phyloP scores from a whole-genome alignment of 2,797 vertebrate species.

The Thunnus albacares region DNA sequence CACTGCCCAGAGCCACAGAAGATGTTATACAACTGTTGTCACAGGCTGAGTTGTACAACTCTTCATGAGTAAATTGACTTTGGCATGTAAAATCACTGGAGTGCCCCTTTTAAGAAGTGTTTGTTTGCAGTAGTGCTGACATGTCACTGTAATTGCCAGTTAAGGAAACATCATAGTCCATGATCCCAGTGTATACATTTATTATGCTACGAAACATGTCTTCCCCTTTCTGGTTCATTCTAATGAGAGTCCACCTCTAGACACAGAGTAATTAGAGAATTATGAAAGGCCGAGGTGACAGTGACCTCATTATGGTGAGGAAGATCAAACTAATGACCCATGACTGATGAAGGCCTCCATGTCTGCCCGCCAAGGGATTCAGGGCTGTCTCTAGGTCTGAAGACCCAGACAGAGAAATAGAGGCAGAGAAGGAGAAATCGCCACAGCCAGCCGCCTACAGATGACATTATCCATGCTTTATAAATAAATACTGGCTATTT shows the following conservation, averaged over 20 bases:
- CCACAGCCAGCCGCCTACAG: conserved; percentile 21
- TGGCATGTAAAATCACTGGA: neutral
- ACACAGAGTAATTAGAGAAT: conserved; percentile 78
- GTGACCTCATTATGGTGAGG: conserved; percentile 79
- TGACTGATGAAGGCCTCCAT: conserved; percentile 78
- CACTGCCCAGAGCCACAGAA: neutral
- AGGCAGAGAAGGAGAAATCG: conserved; percentile 1
- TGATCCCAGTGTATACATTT: conserved; percentile 11
- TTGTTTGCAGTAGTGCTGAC: neutral
- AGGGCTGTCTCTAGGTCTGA: conserved; percentile 30
- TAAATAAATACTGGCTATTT: conserved; percentile 47
- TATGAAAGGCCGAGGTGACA: conserved; percentile 78
- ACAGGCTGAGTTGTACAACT: neutral
- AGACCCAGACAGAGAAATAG: conserved; percentile 17
- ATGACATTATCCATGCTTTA: conserved; percentile 50
- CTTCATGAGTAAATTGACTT: neutral
- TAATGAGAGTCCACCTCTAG: conserved; percentile 63
- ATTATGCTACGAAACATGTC: conserved; percentile 16
- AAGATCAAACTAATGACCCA: conserved; percentile 79
- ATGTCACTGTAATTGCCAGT: neutral
- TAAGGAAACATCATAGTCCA: conserved; percentile 26
- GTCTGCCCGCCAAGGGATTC: conserved; percentile 28
- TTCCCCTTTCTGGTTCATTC: conserved; percentile 8
- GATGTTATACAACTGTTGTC: neutral
- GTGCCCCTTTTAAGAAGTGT: neutral